phyloP scores from a whole-genome alignment of 1,140 invertebrate species.

The Alviniconcha marisindica region DNA sequence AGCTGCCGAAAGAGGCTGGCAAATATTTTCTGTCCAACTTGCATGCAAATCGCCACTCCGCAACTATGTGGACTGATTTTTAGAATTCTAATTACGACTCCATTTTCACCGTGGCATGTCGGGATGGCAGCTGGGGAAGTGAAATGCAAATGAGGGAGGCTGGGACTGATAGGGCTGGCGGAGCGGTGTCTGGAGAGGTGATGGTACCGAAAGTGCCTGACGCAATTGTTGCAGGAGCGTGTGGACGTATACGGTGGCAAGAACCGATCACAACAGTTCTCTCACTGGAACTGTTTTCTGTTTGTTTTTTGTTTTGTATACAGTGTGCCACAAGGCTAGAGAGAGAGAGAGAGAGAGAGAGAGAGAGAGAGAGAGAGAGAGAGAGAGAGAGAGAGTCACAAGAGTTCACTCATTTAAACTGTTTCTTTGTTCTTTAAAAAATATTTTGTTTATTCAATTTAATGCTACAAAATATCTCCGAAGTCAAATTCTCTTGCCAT shows the following conservation, averaged over 20 bases:
- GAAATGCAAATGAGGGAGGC: conserved; percentile 33
- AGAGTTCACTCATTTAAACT: too few relatives aligned
- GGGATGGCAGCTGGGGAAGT: neutral
- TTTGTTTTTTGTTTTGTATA: too few relatives aligned
- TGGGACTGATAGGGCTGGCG: neutral
- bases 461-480: too few relatives aligned
- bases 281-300: too few relatives aligned
- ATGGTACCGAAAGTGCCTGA: conserved; percentile 7
- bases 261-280: too few relatives aligned
- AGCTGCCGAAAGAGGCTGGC: conserved; percentile 11
- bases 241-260: too few relatives aligned
- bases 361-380: neutral
- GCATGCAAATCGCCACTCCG: neutral
- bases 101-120: conserved; percentile 26
- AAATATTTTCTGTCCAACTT: conserved; percentile 15
- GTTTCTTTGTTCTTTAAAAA: too few relatives aligned
- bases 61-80: neutral
- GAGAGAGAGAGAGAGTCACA: too few relatives aligned
- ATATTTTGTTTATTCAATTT: too few relatives aligned
- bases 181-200: neutral
- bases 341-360: conserved; percentile 11
- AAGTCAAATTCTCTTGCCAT: too few relatives aligned
- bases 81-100: conserved; percentile 40
- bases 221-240: too few relatives aligned
- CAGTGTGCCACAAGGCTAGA: neutral